Percentiles rank a stretch among this genome's conserved stretches.
These are phyloP conservation scores for Characodon lateralis DNA, from an alignment of 2,797 vertebrate species.

Conservation along the genomic window DNA sequence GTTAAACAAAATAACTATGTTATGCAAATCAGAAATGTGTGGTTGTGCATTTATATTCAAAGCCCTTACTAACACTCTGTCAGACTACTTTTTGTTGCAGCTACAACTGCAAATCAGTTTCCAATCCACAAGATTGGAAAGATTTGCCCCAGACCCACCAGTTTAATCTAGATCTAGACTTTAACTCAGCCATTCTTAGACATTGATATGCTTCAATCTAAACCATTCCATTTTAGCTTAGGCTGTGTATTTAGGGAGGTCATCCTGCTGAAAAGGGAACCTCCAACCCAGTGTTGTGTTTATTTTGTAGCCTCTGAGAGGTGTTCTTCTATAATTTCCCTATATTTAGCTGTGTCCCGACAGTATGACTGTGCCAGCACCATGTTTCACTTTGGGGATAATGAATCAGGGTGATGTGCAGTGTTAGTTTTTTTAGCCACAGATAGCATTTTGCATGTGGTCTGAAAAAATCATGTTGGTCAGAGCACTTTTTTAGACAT, in stretches of 20 bases:
- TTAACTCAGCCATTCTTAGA: background rate
- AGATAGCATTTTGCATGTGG: background rate
- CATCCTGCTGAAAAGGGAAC: background rate
- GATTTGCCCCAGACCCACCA: background rate
- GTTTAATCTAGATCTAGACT: background rate
- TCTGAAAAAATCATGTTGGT: background rate
- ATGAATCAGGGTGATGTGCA: background rate
- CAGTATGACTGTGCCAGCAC: background rate
- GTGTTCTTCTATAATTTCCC: no score
- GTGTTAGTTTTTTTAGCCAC: background rate
- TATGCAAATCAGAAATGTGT: background rate
- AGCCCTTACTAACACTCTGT: background rate
- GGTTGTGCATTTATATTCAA: background rate
- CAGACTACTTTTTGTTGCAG: background rate
- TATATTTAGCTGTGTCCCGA: background rate
- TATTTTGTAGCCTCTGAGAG: no score
- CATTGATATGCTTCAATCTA: background rate
- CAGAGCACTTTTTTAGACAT: background rate
- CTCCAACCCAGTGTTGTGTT: background rate
- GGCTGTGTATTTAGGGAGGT: background rate
- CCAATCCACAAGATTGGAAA: background rate
- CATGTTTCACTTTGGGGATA: background rate
- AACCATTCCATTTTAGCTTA: background rate
- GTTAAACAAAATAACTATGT: constrained; percentile 38
- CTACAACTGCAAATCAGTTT: background rate